A percentile compares a stretch with the other conserved stretches of the same genome.
Conservation (phyloP, 2,797 vertebrate species). For the Pelodytes ibericus region DNA sequence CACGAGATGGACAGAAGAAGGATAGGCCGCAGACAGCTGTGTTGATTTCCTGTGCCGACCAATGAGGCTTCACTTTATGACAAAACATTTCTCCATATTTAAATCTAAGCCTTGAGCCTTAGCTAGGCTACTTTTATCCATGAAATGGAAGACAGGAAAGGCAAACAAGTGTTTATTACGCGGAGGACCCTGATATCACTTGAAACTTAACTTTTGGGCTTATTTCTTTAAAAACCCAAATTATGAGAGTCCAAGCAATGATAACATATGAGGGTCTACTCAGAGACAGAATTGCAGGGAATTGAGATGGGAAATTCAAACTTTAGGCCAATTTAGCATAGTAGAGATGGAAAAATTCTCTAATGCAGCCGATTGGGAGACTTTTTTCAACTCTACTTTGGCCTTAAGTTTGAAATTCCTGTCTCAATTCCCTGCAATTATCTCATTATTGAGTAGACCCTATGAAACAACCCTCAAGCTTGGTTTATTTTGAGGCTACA, state of each 20-base stretch:
- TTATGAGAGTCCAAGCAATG: slow-evolving; percentile 71
- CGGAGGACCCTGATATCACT: slow-evolving; percentile 72
- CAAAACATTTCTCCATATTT: slow-evolving; percentile 84
- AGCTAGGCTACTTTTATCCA: slow-evolving; percentile 72
- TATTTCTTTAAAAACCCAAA: slow-evolving; percentile 57
- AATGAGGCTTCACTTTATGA: slow-evolving; percentile 84
- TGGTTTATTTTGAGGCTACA: slow-evolving; percentile 80
- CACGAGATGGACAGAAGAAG: slow-evolving; percentile 89
- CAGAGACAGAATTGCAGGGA: too few relatives aligned
- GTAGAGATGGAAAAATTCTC: too few relatives aligned
- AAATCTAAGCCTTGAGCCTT: slow-evolving; percentile 79
- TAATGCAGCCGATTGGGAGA: too few relatives aligned
- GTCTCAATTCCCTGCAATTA: too few relatives aligned
- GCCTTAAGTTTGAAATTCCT: too few relatives aligned
- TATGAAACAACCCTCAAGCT: slow-evolving; percentile 73
- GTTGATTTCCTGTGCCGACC: slow-evolving; percentile 98
- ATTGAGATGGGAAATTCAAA: too few relatives aligned
- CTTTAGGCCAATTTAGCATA: too few relatives aligned
- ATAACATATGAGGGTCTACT: too few relatives aligned
- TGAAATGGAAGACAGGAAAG: slow-evolving; percentile 73
- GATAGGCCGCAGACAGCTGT: slow-evolving; percentile 92
- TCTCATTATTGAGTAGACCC: too few relatives aligned
- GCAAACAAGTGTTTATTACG: slow-evolving; percentile 73
- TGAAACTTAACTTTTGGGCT: slow-evolving; percentile 73
- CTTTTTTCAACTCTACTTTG: too few relatives aligned